A percentile compares a stretch with the other conserved stretches of the same genome.
phyloP scores from a whole-genome alignment of 92 coral and sea anemone genomes.

The Plumapathes pennacea region DNA sequence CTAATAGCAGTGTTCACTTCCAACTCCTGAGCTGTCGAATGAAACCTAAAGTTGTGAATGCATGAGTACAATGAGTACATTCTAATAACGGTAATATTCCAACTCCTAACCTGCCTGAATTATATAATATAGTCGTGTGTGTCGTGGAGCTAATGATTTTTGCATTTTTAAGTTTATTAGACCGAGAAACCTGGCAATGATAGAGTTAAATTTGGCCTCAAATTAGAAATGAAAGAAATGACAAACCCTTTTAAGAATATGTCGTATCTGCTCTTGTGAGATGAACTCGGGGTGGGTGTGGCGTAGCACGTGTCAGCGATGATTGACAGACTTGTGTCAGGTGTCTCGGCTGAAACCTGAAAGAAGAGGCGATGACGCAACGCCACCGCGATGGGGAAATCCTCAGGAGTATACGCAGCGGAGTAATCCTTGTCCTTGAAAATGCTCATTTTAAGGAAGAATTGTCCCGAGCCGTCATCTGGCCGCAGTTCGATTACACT shows the following conservation, averaged over 20 bases:
- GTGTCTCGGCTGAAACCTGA: slow-evolving; percentile 49
- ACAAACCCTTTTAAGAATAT: slow-evolving; percentile 25
- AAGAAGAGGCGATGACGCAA: slow-evolving; percentile 35
- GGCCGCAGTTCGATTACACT: slow-evolving; percentile 1
- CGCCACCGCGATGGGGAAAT: slow-evolving; percentile 26
- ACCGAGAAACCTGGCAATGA: too few species aligned
- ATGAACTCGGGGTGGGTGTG: slow-evolving; percentile 30
- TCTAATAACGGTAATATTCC: too few species aligned
- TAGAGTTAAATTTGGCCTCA: too few species aligned
- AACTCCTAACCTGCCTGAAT: too few species aligned
- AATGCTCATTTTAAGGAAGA: slow-evolving; percentile 9
- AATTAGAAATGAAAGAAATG: too few species aligned
- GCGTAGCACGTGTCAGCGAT: slow-evolving; percentile 44
- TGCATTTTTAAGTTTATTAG: too few species aligned
- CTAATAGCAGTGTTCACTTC: too few species aligned
- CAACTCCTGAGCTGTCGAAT: too few species aligned
- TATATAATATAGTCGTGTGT: too few species aligned
- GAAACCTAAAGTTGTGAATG: too few species aligned
- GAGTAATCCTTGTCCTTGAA: slow-evolving; percentile 25
- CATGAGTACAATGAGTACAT: too few species aligned
- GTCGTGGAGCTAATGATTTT: too few species aligned
- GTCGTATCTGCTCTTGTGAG: slow-evolving; percentile 16
- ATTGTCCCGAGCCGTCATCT: slow-evolving; percentile 23
- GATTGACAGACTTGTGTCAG: slow-evolving; percentile 42
- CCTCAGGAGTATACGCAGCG: slow-evolving; percentile 6